These are phyloP conservation scores for Zophobas atratus DNA, from an alignment of 1,140 invertebrate genomes.

Conservation along the genomic window DNA sequence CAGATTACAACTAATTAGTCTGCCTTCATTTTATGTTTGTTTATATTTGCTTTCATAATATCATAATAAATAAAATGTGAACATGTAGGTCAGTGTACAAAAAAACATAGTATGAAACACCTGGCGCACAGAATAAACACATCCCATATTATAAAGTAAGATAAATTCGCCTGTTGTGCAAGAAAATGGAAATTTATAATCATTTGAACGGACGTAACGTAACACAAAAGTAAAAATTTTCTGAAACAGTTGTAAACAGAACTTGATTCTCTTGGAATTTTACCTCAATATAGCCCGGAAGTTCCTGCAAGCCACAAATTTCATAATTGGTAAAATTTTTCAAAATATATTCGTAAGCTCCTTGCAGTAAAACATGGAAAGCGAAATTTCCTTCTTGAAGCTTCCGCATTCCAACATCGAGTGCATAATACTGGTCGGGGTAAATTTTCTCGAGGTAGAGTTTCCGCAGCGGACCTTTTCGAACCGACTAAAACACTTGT, in stretches of 20 bases:
- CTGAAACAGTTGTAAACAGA: background rate
- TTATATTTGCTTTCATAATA: no score
- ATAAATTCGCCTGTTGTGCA: background rate
- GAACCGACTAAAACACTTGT: slow-evolving; percentile 46
- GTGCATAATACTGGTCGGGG: slow-evolving; percentile 49
- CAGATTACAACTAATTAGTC: no score
- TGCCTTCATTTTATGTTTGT: no score
- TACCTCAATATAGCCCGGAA: slow-evolving; percentile 56
- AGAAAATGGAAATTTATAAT: background rate
- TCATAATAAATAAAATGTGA: no score
- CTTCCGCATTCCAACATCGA: slow-evolving; percentile 57
- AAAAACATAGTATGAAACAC: no score
- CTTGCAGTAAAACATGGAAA: slow-evolving; percentile 53
- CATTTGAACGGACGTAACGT: no score
- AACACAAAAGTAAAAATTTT: no score
- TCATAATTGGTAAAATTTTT: slow-evolving; percentile 61
- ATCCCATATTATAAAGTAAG: no score
- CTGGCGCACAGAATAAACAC: no score
- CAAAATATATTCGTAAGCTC: slow-evolving; percentile 55
- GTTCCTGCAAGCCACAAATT: slow-evolving; percentile 59
- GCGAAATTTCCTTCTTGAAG: slow-evolving; percentile 61
- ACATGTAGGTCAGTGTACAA: no score
- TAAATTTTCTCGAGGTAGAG: slow-evolving; percentile 58
- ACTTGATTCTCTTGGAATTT: slow-evolving; percentile 4
- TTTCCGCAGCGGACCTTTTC: slow-evolving; percentile 46